Conservation (phyloP, 2,113 vertebrate species). For the Hystrix cristata region DNA sequence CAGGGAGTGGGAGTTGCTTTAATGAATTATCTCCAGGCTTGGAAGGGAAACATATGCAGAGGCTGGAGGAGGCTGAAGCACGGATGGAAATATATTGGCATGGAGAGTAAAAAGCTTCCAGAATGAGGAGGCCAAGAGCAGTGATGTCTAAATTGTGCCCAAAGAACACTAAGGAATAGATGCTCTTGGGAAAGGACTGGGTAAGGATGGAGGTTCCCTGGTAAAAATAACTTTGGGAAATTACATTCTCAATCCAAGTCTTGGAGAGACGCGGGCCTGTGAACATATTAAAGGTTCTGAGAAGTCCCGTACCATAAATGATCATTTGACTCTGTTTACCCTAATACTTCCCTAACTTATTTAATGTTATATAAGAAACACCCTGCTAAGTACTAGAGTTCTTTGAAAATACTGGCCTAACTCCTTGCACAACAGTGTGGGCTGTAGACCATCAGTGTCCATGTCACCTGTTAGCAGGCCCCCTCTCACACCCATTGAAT, state of each 20-base stretch:
- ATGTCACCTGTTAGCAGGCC: background rate
- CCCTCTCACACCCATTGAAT: background rate
- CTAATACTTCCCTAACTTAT: background rate
- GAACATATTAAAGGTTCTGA: background rate
- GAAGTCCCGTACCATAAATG: background rate
- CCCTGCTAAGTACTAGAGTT: background rate
- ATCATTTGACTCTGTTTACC: background rate
- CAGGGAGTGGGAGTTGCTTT: conserved; percentile 85
- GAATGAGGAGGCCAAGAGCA: conserved; percentile 48
- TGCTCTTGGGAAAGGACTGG: background rate
- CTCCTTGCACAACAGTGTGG: background rate
- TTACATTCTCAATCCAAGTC: background rate
- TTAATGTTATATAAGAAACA: background rate
- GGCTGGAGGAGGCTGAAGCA: conserved; percentile 77
- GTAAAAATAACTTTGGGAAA: background rate
- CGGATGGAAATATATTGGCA: conserved; percentile 53
- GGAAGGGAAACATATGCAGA: conserved; percentile 85
- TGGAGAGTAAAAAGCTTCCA: conserved; percentile 79
- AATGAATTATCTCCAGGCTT: conserved; percentile 91
- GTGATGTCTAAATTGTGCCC: background rate
- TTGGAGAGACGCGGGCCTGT: accelerated
- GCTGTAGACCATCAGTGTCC: accelerated
- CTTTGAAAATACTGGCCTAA: background rate
- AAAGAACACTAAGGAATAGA: background rate
- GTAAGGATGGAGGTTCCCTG: background rate